phyloP scores from a whole-genome alignment of 1,140 invertebrate genomes.

The Nomia melanderi region DNA sequence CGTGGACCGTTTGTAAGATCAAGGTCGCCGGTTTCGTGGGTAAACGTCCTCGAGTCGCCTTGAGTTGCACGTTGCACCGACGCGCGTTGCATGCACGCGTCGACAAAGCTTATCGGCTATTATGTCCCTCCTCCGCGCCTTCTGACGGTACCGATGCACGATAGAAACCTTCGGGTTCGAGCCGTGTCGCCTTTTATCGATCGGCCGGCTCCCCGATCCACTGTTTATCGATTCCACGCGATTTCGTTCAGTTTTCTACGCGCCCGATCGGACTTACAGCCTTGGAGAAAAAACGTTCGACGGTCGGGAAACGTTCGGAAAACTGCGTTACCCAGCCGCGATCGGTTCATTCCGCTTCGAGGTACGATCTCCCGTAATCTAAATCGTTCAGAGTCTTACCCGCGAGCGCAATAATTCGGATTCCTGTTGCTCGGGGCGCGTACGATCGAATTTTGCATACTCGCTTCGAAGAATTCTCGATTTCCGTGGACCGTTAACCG shows the following conservation, averaged over 20 bases:
- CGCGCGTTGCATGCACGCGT: conserved; percentile 25
- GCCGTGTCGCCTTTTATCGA: conserved; percentile 15
- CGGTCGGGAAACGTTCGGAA: no score
- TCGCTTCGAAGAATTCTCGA: no score
- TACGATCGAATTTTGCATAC: no score
- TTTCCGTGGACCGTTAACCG: no score
- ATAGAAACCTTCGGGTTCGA: conserved; percentile 23
- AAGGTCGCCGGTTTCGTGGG: conserved; percentile 74
- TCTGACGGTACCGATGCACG: conserved; percentile 37
- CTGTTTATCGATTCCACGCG: conserved; percentile 14
- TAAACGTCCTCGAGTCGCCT: conserved; percentile 77
- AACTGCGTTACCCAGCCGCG: no score
- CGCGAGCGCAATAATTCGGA: no score
- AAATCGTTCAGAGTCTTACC: no score
- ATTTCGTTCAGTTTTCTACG: neutral
- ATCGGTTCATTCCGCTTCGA: no score
- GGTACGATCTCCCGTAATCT: no score
- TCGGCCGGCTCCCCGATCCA: neutral
- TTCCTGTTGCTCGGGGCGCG: no score
- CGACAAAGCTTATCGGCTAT: conserved; percentile 54
- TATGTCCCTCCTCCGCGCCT: conserved; percentile 48
- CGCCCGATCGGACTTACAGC: no score
- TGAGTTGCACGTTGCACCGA: conserved; percentile 56
- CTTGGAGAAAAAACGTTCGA: no score
- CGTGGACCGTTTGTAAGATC: conserved; percentile 61